phyloP scores from a whole-genome alignment of 1,140 invertebrate species.

The Drosophila trapezifrons region DNA sequence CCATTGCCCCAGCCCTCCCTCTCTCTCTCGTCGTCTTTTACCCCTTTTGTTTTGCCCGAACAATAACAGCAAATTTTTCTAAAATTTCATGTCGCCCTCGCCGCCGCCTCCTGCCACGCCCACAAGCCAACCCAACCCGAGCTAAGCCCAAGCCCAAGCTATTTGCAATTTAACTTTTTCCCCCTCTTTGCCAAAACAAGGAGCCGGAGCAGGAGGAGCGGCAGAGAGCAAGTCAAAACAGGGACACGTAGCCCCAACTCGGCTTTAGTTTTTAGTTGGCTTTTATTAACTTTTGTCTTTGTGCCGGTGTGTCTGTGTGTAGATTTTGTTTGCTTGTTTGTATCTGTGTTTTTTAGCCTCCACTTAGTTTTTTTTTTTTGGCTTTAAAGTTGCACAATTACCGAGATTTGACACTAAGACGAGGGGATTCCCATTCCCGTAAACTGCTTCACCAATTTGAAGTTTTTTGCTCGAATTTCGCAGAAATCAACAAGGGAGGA shows the following conservation, averaged over 20 bases:
- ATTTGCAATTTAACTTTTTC: slow-evolving; percentile 80
- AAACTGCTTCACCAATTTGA: slow-evolving; percentile 60
- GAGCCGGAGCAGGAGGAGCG: background rate
- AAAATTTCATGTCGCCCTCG: slow-evolving; percentile 71
- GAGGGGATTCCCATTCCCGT: slow-evolving; percentile 23
- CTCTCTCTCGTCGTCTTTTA: slow-evolving; percentile 21
- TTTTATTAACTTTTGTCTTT: slow-evolving; percentile 79
- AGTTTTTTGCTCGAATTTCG: slow-evolving; percentile 62
- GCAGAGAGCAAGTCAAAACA: slow-evolving; percentile 53
- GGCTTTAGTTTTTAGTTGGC: slow-evolving; percentile 81
- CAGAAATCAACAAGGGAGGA: slow-evolving; percentile 19
- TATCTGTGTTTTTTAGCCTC: slow-evolving; percentile 38
- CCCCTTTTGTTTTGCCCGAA: slow-evolving; percentile 69
- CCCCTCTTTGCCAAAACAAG: slow-evolving; percentile 23
- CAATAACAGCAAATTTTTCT: slow-evolving; percentile 80
- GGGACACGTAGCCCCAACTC: slow-evolving; percentile 65
- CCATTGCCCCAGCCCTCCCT: slow-evolving; percentile 10
- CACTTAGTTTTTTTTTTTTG: slow-evolving; percentile 73
- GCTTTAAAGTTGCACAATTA: slow-evolving; percentile 77
- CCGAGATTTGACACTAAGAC: slow-evolving; percentile 74
- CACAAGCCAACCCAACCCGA: slow-evolving; percentile 1
- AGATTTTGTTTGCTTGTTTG: slow-evolving; percentile 8
- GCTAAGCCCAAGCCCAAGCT: slow-evolving; percentile 63
- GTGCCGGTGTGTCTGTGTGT: background rate
- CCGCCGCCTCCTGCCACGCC: slow-evolving; percentile 7